Conservation (phyloP, 2,888 invertebrate genomes). For the Copidosoma aretas region DNA sequence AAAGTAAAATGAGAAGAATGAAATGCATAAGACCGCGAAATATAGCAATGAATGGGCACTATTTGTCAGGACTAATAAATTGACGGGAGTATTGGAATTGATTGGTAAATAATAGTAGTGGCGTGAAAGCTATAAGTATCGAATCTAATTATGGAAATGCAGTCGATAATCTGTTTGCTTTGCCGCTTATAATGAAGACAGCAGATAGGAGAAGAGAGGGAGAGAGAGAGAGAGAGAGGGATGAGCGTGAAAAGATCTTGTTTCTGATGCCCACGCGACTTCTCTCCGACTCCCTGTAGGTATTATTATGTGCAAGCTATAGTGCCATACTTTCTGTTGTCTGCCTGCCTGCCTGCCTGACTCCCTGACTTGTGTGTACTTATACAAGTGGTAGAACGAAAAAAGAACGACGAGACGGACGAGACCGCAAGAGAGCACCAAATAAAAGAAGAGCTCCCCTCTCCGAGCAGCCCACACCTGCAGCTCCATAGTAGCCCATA, state of each 20-base stretch:
- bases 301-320: too few species aligned
- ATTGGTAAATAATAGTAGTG: slow-evolving; percentile 52
- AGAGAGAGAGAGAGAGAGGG: slow-evolving; percentile 13
- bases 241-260: not conserved
- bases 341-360: not conserved
- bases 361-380: slow-evolving; percentile 1
- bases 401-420: too few species aligned
- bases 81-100: slow-evolving; percentile 44
- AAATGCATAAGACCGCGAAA: slow-evolving; percentile 1
- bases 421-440: too few species aligned
- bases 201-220: slow-evolving; percentile 38
- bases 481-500: too few species aligned
- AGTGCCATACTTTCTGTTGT: too few species aligned
- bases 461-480: too few species aligned
- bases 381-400: too few species aligned
- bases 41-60: not conserved
- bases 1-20: not conserved
- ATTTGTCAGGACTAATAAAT: not conserved
- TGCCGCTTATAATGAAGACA: slow-evolving; percentile 54
- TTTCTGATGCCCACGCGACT: not conserved
- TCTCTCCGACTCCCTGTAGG: too few species aligned
- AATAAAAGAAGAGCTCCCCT: too few species aligned
- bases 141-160: slow-evolving; percentile 60
- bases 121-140: slow-evolving; percentile 55
- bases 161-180: slow-evolving; percentile 55